Conservation (phyloP, 2,797 vertebrate genomes). For the Manis javanica region DNA sequence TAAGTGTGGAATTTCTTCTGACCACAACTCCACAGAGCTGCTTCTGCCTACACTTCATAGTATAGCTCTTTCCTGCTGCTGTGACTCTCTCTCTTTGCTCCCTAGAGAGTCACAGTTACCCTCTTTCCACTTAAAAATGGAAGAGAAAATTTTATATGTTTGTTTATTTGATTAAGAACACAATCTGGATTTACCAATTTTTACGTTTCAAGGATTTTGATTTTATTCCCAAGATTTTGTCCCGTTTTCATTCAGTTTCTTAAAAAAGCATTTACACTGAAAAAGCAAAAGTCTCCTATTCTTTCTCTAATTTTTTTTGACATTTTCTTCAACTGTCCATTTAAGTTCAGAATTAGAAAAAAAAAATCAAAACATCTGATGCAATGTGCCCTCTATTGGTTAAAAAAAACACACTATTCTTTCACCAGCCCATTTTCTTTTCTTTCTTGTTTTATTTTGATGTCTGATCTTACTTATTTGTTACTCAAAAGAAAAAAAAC, state of each 20-base stretch:
- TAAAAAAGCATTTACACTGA: neutral
- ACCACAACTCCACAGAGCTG: neutral
- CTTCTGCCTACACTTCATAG: neutral
- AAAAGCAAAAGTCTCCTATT: neutral
- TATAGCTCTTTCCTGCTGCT: neutral
- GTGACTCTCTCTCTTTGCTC: neutral
- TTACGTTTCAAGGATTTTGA: slow-evolving; percentile 7
- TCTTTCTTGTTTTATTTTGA: neutral
- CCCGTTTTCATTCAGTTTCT: neutral
- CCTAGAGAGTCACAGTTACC: neutral
- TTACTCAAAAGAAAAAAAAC: no score
- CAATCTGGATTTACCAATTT: neutral
- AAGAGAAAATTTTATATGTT: neutral
- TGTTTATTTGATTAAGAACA: slow-evolving; percentile 5
- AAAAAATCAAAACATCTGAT: neutral
- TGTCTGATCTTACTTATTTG: no score
- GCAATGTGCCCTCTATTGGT: slow-evolving; percentile 63
- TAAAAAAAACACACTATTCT: slow-evolving; percentile 18
- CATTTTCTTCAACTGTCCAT: slow-evolving; percentile 9
- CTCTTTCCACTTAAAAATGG: neutral
- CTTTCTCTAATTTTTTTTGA: neutral
- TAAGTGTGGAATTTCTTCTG: neutral
- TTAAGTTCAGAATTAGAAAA: neutral
- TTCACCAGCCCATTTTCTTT: neutral
- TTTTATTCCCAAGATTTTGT: neutral